A percentile compares a stretch with the other conserved stretches of the same genome.
Conservation (phyloP, 2,797 vertebrate genomes). For the Artibeus jamaicensis region DNA sequence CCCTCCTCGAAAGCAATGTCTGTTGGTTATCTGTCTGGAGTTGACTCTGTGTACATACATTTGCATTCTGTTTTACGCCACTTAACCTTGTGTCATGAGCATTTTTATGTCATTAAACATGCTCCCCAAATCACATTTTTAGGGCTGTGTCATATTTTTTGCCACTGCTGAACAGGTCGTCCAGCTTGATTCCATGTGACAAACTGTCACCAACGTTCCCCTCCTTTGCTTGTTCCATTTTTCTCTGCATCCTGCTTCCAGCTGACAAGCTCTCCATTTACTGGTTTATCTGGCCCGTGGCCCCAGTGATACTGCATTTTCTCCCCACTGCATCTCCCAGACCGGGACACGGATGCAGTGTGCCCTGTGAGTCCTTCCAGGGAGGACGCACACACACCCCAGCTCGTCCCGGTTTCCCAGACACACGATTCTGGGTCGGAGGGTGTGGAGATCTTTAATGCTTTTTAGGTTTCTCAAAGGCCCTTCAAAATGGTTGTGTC, state of each 20-base stretch:
- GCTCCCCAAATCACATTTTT: not conserved
- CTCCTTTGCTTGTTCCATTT: accelerated
- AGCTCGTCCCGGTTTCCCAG: not conserved
- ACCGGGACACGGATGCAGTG: accelerated
- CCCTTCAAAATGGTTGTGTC: not conserved
- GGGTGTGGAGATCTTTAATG: not conserved
- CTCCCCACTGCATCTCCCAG: not conserved
- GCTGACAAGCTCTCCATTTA: not conserved
- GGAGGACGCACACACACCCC: not conserved
- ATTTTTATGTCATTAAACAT: not conserved
- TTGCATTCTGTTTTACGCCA: not conserved
- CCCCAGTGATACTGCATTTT: not conserved
- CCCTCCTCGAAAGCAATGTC: not conserved
- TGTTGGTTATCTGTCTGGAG: not conserved
- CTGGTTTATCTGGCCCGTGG: not conserved
- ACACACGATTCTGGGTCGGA: not conserved
- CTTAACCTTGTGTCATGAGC: not conserved
- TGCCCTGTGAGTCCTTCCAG: not conserved
- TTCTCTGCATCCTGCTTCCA: not conserved
- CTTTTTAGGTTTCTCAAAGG: not conserved
- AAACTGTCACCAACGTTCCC: not conserved
- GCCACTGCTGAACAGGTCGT: too few species aligned
- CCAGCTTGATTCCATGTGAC: not conserved
- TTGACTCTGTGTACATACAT: accelerated
- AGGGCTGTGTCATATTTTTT: not conserved